Percentiles rank a stretch among this genome's conserved stretches.
Conservation (phyloP, 2,888 invertebrate species). For the Diaphora mendica region DNA sequence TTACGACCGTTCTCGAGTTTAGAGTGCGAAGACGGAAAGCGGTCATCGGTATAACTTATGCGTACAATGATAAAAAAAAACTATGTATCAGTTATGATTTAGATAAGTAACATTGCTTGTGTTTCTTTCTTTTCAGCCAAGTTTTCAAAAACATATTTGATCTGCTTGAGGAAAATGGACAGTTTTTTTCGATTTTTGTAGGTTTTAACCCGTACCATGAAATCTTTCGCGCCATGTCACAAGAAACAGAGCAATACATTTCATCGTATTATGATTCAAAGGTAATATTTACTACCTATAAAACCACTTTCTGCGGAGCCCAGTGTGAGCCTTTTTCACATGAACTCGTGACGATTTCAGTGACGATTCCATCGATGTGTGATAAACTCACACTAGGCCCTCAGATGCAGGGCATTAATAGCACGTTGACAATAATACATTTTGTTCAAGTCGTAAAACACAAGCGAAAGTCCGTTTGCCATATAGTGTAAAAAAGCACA, state of each 20-base stretch:
- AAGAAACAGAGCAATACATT: background rate
- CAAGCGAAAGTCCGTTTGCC: too few species aligned
- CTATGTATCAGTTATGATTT: background rate
- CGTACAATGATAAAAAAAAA: background rate
- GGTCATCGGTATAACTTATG: too few species aligned
- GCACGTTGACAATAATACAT: too few species aligned
- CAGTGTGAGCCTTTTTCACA: too few species aligned
- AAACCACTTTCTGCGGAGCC: background rate
- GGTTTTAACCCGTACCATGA: background rate
- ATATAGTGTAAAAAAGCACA: too few species aligned
- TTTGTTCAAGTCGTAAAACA: too few species aligned
- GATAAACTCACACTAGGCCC: too few species aligned
- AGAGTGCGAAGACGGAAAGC: too few species aligned
- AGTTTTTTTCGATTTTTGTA: background rate
- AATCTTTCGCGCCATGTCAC: background rate
- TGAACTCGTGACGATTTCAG: too few species aligned
- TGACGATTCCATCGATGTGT: too few species aligned
- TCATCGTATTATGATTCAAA: background rate
- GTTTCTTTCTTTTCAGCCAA: constrained; percentile 6
- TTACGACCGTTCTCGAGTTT: too few species aligned
- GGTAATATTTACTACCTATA: background rate
- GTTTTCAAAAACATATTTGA: constrained; percentile 10
- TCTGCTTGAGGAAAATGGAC: constrained; percentile 1
- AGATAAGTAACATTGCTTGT: background rate
- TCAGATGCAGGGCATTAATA: too few species aligned